Base-by-base conservation (phyloP, 2,113 vertebrate genomes). In the Aegithalos caudatus region DNA sequence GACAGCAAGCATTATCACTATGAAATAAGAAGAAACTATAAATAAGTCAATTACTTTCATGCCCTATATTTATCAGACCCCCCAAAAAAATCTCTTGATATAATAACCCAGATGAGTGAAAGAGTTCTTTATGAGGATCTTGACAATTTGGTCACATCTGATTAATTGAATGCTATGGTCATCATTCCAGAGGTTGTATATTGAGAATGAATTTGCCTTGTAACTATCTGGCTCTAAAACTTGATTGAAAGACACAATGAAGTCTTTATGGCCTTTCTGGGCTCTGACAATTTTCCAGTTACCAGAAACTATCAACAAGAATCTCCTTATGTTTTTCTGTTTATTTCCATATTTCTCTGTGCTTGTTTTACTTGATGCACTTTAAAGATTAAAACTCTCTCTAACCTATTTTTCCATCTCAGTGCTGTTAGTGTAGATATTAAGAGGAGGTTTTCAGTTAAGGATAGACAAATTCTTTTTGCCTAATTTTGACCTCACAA, bases 181-280 rank as follows among this genome's bases (percentile, higher is more conserved):
- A 4, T 62, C 66, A 8, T 83, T 97, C 84, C 92, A 97, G 67
- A 93, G 72, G 50, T 56, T 81, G 58, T 81, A 82, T 88, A 79
- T 54, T 80, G 62, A 83, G 88, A 95, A 95, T 71, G 71, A 92
- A 86, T 97, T 93, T 96, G 72, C 83, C 76, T 95, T 93, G 74
- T 92, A 93, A 96, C 60, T 45, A 38, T 95, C 88, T 95, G 94
- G 83, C 88, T 95, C 83, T 66, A 76, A 95, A 96, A 86, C 53
- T 81, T 78, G 37, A 81, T 48, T 76, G 64, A 96, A 88, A 94
- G 47, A 88, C 72, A 97, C 84, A 97, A 95, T 18, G 24, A 93
- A 88, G 95, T 90, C 95, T 97, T 97, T 97, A 91, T 96, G 77
- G 65, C 9, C 47, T 73, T 84, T 88, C 79, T 92, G 60, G 38